Conservation (phyloP, 2,113 vertebrate species). For the Platysteira castanea region DNA sequence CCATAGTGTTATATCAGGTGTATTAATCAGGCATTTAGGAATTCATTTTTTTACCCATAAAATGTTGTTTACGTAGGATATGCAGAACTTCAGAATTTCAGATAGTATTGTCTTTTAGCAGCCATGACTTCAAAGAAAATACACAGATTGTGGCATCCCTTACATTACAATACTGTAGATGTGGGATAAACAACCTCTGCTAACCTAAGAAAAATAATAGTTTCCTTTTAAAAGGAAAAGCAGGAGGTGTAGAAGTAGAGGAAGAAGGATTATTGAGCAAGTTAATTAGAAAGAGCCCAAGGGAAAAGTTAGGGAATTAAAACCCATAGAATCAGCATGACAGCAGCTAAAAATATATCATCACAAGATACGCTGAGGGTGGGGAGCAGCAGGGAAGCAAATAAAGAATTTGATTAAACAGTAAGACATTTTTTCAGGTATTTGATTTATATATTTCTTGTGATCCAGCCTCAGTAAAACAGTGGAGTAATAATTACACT, state of each 20-base stretch:
- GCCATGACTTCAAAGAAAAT: not conserved
- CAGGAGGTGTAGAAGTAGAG: not conserved
- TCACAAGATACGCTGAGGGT: not conserved
- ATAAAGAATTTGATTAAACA: constrained; percentile 28
- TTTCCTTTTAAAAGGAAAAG: constrained; percentile 11
- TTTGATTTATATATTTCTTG: not conserved
- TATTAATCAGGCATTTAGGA: not conserved
- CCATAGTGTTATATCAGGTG: not conserved
- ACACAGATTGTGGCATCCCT: not conserved
- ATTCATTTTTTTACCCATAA: not conserved
- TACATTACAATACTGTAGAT: not conserved
- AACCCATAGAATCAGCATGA: constrained; percentile 31
- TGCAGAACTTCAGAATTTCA: not conserved
- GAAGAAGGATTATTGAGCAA: constrained; percentile 6
- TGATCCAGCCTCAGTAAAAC: not conserved
- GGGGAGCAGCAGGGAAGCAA: not conserved
- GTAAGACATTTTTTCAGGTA: constrained; percentile 3
- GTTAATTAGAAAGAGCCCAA: constrained; percentile 47
- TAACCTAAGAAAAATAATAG: not conserved
- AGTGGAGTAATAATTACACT: not conserved
- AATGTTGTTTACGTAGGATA: not conserved
- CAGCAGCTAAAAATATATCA: constrained; percentile 15
- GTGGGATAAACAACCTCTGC: not conserved
- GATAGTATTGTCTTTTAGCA: not conserved
- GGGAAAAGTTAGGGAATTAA: constrained; percentile 60